Evolutionary conservation across 2,113 vertebrate genomes (phyloP).

Genomic region (Hydropotes inermis): DNA sequence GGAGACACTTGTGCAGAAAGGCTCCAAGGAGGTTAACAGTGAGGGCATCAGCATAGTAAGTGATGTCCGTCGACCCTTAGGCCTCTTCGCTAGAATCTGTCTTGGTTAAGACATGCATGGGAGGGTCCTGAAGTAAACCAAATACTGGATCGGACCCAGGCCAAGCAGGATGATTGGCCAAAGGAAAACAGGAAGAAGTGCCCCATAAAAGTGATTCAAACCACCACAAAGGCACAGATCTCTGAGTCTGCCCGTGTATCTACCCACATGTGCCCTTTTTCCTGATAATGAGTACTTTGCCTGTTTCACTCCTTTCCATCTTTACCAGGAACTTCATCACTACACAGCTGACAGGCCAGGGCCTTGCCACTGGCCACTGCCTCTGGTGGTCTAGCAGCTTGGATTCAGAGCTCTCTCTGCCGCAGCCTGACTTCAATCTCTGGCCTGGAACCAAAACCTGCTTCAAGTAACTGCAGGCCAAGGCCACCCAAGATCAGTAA

Average conservation of each 20-base stretch:
- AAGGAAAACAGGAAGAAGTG: neutral
- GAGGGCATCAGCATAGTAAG: neutral
- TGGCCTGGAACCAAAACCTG: neutral
- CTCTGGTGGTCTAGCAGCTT: neutral
- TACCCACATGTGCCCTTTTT: neutral
- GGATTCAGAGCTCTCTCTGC: neutral
- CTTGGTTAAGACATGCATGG: neutral
- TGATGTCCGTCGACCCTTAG: neutral
- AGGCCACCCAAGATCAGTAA: neutral
- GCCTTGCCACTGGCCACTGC: neutral
- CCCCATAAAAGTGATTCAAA: neutral
- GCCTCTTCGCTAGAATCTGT: neutral
- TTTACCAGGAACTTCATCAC: neutral
- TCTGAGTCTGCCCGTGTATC: neutral
- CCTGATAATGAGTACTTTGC: neutral
- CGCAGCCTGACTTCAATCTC: neutral
- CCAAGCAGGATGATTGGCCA: neutral
- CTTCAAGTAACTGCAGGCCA: neutral
- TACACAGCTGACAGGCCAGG: neutral
- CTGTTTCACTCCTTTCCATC: neutral
- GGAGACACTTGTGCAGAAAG: neutral
- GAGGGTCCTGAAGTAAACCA: neutral
- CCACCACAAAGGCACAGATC: neutral
- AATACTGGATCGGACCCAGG: neutral
- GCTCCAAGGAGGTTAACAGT: neutral